Percentiles rank a stretch among this genome's conserved stretches.
Conservation (phyloP, 2,888 invertebrate genomes). For the Thecocarcelia acutangulata region DNA sequence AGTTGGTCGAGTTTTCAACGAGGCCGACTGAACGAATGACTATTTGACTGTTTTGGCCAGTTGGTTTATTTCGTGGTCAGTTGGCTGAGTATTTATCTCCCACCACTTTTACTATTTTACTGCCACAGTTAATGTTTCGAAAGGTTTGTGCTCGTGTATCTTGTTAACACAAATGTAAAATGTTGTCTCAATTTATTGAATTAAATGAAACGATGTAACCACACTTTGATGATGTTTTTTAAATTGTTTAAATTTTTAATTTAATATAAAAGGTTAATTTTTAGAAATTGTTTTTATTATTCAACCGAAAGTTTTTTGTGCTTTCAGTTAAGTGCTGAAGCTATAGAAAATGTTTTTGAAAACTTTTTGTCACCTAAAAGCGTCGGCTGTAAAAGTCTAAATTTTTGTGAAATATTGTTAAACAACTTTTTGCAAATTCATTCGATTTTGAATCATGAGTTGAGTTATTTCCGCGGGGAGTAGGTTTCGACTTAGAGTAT, state of each 20-base stretch:
- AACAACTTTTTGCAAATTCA: too few relatives aligned
- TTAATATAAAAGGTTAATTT: conserved; percentile 44
- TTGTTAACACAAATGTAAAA: conserved; percentile 34
- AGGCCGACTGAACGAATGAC: conserved; percentile 12
- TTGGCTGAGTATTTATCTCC: conserved; percentile 16
- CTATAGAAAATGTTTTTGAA: too few relatives aligned
- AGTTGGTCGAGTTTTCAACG: conserved; percentile 53
- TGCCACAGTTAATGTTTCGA: conserved; percentile 4
- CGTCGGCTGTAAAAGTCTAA: too few relatives aligned
- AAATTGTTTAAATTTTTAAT: conserved; percentile 50
- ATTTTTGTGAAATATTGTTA: too few relatives aligned
- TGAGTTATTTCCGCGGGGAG: too few relatives aligned
- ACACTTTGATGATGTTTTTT: conserved; percentile 64
- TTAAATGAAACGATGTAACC: conserved; percentile 68
- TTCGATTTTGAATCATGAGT: too few relatives aligned
- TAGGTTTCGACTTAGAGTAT: too few relatives aligned
- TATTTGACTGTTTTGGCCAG: conserved; percentile 39
- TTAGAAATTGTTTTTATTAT: too few relatives aligned
- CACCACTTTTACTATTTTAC: conserved; percentile 6
- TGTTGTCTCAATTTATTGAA: conserved; percentile 69
- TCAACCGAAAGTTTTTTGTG: too few relatives aligned
- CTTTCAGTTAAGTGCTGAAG: too few relatives aligned
- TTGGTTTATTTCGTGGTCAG: conserved; percentile 18
- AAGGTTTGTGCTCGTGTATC: conserved; percentile 3
- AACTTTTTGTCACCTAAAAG: too few relatives aligned